These are phyloP conservation scores for Synergus laeviventris DNA, from an alignment of 2,888 invertebrate genomes.

Conservation along the genomic window DNA sequence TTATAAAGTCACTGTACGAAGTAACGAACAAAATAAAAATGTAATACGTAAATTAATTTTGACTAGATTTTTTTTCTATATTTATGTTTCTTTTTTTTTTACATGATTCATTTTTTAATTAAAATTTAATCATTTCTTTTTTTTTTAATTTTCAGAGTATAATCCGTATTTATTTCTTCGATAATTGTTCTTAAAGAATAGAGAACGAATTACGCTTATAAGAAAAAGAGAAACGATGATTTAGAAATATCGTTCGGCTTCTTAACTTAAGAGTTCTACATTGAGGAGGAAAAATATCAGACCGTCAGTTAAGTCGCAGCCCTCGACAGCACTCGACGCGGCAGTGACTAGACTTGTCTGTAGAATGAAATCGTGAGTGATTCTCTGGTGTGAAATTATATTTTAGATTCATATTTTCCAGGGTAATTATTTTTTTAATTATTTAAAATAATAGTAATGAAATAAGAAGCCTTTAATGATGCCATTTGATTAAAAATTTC, in stretches of 20 bases:
- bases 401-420: not conserved
- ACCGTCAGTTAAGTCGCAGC: conserved; percentile 6
- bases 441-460: not conserved
- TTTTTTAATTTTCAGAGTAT: too few relatives aligned
- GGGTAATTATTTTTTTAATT: not conserved
- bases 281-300: not conserved
- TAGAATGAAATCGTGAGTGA: not conserved
- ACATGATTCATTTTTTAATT: not conserved
- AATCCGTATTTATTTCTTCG: too few relatives aligned
- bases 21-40: conserved; percentile 51
- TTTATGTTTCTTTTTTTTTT: too few relatives aligned
- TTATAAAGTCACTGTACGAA: conserved; percentile 55
- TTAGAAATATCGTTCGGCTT: not conserved
- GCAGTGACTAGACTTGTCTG: not conserved
- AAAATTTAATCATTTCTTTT: not conserved
- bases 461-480: not conserved
- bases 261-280: not conserved
- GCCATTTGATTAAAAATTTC: not conserved
- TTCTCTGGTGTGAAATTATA: not conserved
- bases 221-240: not conserved
- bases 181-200: not conserved
- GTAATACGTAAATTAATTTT: conserved; percentile 38
- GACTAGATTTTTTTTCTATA: not conserved
- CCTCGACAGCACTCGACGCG: conserved; percentile 2
- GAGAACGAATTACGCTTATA: too few relatives aligned